These are phyloP conservation scores for Ploceus nigricollis DNA, from an alignment of 2,113 vertebrate genomes.

Conservation along the genomic window DNA sequence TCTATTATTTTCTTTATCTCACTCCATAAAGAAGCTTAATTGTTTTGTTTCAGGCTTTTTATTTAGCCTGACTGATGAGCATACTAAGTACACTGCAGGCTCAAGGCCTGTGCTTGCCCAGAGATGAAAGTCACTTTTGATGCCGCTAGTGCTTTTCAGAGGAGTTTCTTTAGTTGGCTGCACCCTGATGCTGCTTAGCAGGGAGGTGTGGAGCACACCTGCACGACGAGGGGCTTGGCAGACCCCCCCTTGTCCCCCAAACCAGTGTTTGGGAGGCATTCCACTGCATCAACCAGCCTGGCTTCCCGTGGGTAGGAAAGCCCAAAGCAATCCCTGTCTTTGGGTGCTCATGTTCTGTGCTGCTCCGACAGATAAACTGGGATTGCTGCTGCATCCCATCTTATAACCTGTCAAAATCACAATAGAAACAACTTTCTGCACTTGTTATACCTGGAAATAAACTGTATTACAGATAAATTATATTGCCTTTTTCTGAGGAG, in stretches of 20 bases:
- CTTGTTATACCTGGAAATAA: background rate
- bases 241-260: background rate
- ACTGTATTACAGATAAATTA: background rate
- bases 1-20: background rate
- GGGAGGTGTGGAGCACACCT: background rate
- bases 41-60: conserved; percentile 12
- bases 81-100: background rate
- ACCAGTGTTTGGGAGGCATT: background rate
- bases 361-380: background rate
- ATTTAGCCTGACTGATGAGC: background rate
- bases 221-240: fast-evolving
- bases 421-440: background rate
- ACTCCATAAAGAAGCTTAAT: background rate
- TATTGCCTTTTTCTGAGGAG: background rate
- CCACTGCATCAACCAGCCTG: background rate
- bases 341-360: background rate
- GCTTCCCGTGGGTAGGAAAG: background rate
- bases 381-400: background rate
- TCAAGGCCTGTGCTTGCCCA: background rate
- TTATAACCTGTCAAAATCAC: background rate
- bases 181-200: background rate
- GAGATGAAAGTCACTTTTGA: background rate
- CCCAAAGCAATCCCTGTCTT: background rate
- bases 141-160: fast-evolving
- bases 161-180: background rate